A percentile compares a stretch with the other conserved stretches of the same genome.
Conservation (phyloP, 2,113 vertebrate genomes). For the Rhizomys pruinosus region DNA sequence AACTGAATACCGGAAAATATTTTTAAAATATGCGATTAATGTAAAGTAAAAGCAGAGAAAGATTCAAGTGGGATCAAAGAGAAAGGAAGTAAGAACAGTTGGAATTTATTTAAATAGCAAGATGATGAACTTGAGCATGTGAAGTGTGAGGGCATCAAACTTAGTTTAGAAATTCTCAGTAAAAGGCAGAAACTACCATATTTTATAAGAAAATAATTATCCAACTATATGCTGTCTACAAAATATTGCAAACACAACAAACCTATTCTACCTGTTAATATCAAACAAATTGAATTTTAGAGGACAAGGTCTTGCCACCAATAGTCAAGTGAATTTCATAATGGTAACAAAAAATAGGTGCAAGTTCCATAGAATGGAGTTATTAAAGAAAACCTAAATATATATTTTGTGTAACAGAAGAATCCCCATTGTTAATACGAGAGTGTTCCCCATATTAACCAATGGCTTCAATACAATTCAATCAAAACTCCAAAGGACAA, state of each 20-base stretch:
- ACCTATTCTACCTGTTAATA: neutral
- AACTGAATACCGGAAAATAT: neutral
- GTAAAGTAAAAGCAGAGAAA: neutral
- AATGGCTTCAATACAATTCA: neutral
- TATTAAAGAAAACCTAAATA: neutral
- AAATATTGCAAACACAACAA: neutral
- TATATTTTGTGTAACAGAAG: neutral
- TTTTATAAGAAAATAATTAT: neutral
- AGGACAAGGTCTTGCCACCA: neutral
- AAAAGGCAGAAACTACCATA: neutral
- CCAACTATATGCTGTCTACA: neutral
- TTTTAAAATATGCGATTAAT: neutral
- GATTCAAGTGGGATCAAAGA: neutral
- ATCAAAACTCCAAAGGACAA: neutral
- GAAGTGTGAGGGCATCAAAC: too few species aligned
- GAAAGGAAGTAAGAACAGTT: neutral
- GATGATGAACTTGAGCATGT: too few species aligned
- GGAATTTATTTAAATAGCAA: neutral
- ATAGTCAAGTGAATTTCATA: slow-evolving; percentile 15
- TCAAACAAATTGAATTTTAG: neutral
- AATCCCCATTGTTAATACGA: neutral
- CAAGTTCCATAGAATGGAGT: neutral
- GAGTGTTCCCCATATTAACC: neutral
- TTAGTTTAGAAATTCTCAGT: neutral
- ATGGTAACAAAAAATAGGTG: neutral